Evolutionary conservation across 37 sponge, comb jelly and placozoan species (phyloP).

Genomic region (Crambe crambe): DNA sequence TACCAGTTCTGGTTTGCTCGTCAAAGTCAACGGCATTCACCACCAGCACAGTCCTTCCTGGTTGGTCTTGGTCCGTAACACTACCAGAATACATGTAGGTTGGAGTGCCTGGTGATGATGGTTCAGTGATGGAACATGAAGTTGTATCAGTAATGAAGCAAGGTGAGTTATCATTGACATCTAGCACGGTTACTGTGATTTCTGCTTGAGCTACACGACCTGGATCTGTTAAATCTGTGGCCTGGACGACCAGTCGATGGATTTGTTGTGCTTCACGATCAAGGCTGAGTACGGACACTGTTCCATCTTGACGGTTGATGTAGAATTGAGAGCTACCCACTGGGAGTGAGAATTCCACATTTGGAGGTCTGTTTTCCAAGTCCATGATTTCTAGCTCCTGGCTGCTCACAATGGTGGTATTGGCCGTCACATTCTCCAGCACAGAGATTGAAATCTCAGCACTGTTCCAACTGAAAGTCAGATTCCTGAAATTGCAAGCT

Average conservation of each 20-base stretch:
- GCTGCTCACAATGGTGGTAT: not conserved
- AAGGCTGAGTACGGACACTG: constrained; percentile 4
- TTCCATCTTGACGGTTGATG: constrained; percentile 23
- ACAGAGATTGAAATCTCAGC: not conserved
- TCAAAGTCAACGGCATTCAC: constrained; percentile 57
- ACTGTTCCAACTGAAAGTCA: constrained; percentile 18
- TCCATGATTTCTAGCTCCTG: not conserved
- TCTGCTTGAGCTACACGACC: constrained; percentile 39
- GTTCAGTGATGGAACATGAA: not conserved
- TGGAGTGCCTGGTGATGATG: too few relatives aligned
- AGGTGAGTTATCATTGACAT: constrained; percentile 74
- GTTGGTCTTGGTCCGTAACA: not conserved
- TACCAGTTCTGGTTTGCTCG: constrained; percentile 13
- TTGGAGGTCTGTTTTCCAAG: constrained; percentile 9
- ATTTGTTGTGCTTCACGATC: constrained; percentile 41
- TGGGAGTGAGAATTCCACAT: constrained; percentile 24
- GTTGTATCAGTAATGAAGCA: constrained; percentile 20
- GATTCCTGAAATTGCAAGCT: constrained; percentile 39
- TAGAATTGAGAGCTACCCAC: constrained; percentile 12
- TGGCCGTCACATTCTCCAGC: constrained; percentile 34
- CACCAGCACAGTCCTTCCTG: not conserved
- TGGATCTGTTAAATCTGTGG: constrained; percentile 19
- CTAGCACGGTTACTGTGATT: constrained; percentile 30
- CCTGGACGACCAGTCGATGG: constrained; percentile 52
- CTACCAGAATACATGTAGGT: not conserved